Percentiles rank a stretch among this genome's conserved stretches.
These are phyloP conservation scores for Bolinopsis microptera DNA, from an alignment of 37 sponge, comb jelly and placozoan genomes.

Conservation along the genomic window DNA sequence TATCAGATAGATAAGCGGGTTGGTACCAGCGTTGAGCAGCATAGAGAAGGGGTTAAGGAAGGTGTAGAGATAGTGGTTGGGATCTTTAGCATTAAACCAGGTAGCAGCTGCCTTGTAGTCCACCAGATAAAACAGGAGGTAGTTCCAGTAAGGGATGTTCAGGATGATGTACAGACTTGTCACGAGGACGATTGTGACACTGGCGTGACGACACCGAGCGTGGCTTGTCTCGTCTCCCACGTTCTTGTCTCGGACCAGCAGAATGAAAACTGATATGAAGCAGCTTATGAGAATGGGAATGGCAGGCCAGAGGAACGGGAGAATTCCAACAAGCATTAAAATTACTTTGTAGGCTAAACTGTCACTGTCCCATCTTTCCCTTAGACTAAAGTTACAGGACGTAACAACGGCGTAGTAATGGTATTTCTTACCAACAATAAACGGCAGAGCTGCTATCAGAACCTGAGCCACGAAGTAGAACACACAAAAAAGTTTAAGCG, in stretches of 20 bases:
- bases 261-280: background rate
- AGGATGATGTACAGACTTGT: constrained; percentile 10
- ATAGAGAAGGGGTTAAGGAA: background rate
- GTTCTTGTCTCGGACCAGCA: background rate
- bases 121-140: background rate
- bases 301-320: background rate
- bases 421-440: background rate
- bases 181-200: background rate
- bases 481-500: background rate
- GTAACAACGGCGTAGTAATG: background rate
- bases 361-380: background rate
- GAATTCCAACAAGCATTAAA: background rate
- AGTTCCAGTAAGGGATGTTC: constrained; percentile 1
- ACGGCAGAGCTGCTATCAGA: background rate
- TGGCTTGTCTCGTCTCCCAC: background rate
- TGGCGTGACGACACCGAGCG: background rate
- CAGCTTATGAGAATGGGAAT: background rate
- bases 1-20: background rate
- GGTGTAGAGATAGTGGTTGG: background rate
- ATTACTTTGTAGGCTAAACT: background rate
- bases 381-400: background rate
- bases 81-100: background rate
- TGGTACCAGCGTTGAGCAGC: background rate
- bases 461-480: background rate
- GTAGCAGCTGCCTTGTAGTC: background rate